Conservation (phyloP, 2,113 vertebrate species). For the Ctenomys sociabilis region DNA sequence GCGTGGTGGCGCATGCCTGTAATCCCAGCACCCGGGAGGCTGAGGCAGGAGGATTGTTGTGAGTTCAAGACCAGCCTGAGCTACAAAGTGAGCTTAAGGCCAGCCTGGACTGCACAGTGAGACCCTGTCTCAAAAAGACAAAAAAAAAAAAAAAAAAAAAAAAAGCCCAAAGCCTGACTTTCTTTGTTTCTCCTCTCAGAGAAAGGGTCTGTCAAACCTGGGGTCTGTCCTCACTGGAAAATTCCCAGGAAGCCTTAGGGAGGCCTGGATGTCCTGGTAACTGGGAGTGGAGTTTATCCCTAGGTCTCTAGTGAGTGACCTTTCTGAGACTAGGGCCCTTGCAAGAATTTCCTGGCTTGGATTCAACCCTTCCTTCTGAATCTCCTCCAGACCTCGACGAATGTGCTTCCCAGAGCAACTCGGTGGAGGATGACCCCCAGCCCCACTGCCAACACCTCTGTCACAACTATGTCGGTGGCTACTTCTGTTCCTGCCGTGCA, state of each 20-base stretch:
- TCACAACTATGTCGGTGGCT: slow-evolving; percentile 94
- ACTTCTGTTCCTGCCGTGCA: slow-evolving; percentile 91
- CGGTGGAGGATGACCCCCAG: not conserved
- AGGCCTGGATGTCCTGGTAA: not conserved
- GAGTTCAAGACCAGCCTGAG: too few species aligned
- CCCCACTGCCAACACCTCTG: slow-evolving; percentile 92
- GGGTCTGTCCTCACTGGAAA: not conserved
- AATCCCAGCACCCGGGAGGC: too few species aligned
- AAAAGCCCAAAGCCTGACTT: not conserved
- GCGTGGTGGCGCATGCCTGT: too few species aligned
- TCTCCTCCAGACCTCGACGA: slow-evolving; percentile 85
- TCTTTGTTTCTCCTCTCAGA: not conserved
- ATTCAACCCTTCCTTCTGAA: slow-evolving; percentile 39
- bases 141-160: too few species aligned
- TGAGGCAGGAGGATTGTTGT: too few species aligned
- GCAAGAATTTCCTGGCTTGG: not conserved
- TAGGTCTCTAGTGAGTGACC: not conserved
- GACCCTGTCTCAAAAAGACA: too few species aligned
- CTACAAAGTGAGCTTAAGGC: too few species aligned
- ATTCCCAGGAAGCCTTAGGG: not conserved
- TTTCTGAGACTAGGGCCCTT: not conserved
- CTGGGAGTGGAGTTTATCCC: not conserved
- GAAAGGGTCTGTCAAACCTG: not conserved
- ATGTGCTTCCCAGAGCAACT: slow-evolving; percentile 76
- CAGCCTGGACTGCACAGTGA: too few species aligned